Evolutionary conservation across 2,113 vertebrate species (phyloP).

Genomic region (Xenus cinereus): DNA sequence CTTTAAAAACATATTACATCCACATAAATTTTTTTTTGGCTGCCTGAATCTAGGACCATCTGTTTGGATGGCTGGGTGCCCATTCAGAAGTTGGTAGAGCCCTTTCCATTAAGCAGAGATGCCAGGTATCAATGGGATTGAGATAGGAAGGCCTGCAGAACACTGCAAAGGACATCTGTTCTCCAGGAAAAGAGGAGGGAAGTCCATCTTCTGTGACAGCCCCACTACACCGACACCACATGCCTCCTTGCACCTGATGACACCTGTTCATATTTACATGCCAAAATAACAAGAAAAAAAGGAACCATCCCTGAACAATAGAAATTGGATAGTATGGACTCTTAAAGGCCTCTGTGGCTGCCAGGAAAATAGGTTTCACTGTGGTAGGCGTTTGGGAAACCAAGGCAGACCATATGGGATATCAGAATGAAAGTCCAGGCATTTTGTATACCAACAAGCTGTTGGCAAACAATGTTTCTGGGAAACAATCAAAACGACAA

Average conservation of each 20-base stretch:
- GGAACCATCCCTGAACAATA: background rate
- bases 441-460: slow-evolving; percentile 38
- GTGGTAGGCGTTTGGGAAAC: background rate
- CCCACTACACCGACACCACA: background rate
- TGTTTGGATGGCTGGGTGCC: slow-evolving; percentile 48
- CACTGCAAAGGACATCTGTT: slow-evolving; percentile 58
- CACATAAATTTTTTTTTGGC: background rate
- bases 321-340: background rate
- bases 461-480: background rate
- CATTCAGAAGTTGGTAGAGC: slow-evolving; percentile 11
- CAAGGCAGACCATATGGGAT: slow-evolving; percentile 1
- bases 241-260: slow-evolving; percentile 37
- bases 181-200: slow-evolving; percentile 45
- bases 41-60: slow-evolving; percentile 27
- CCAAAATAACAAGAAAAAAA: slow-evolving; percentile 26
- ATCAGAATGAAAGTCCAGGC: background rate
- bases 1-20: slow-evolving; percentile 41
- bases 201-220: slow-evolving; percentile 66
- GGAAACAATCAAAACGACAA: background rate
- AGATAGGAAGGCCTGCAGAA: slow-evolving; percentile 38
- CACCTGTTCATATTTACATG: slow-evolving; percentile 49
- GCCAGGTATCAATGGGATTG: slow-evolving; percentile 57
- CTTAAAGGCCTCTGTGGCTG: background rate
- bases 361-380: slow-evolving; percentile 1
- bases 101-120: slow-evolving; percentile 45